These are phyloP conservation scores for Amphiprion ocellaris DNA, from an alignment of 2,113 vertebrate genomes.

Conservation along the genomic window DNA sequence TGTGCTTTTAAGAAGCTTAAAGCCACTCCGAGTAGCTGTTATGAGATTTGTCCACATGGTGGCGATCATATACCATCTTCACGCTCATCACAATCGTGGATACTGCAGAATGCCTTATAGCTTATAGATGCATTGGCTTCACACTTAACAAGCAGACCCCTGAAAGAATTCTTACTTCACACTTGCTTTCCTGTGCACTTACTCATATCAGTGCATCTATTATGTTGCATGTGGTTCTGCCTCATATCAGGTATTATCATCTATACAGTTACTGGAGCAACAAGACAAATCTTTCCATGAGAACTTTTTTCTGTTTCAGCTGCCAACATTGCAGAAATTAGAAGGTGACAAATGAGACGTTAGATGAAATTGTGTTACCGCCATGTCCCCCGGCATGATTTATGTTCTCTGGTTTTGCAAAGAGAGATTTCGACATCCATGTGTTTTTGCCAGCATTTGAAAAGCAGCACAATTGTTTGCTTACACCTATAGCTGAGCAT, in stretches of 20 bases:
- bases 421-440: neutral
- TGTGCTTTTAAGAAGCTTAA: neutral
- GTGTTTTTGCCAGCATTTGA: neutral
- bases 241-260: neutral
- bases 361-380: neutral
- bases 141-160: neutral
- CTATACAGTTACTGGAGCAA: constrained; percentile 1
- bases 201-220: neutral
- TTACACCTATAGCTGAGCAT: no score
- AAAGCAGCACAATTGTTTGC: neutral
- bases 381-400: neutral
- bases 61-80: constrained; percentile 21
- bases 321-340: neutral
- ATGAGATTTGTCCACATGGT: constrained; percentile 41
- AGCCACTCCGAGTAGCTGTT: constrained; percentile 4
- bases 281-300: neutral
- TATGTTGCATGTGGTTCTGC: neutral
- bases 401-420: neutral
- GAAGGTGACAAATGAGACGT: neutral
- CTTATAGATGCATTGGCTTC: neutral
- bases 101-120: neutral
- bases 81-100: neutral
- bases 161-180: neutral
- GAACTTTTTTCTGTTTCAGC: neutral
- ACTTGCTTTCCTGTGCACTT: neutral